Conservation (phyloP, 2,888 invertebrate species). For the Spatulosminthurus flaviceps region DNA sequence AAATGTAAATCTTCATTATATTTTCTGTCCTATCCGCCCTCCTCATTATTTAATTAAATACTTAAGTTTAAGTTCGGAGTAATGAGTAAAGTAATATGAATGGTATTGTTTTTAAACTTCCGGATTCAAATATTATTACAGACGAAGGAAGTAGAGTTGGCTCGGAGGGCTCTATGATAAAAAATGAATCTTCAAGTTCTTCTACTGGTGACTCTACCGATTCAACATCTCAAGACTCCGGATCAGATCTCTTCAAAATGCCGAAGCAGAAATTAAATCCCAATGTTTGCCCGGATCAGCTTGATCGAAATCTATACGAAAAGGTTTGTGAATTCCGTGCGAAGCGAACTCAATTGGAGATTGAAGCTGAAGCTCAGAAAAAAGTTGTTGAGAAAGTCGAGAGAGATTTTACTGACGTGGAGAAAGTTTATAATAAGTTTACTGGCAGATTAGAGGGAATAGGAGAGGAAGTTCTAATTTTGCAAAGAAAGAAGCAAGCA, state of each 20-base stretch:
- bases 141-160: background rate
- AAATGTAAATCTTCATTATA: too few relatives aligned
- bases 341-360: slow-evolving; percentile 54
- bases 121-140: slow-evolving; percentile 11
- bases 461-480: slow-evolving; percentile 56
- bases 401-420: slow-evolving; percentile 51
- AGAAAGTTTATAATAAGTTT: slow-evolving; percentile 53
- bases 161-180: background rate
- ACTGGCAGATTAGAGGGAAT: slow-evolving; percentile 56
- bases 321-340: slow-evolving; percentile 54
- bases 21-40: too few relatives aligned
- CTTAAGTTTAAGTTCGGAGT: too few relatives aligned
- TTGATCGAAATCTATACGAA: slow-evolving; percentile 56
- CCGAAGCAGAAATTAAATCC: slow-evolving; percentile 57
- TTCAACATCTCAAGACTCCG: slow-evolving; percentile 56
- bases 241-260: slow-evolving; percentile 57
- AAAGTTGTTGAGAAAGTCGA: slow-evolving; percentile 54
- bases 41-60: too few relatives aligned
- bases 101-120: too few relatives aligned
- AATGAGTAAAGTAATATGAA: too few relatives aligned
- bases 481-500: slow-evolving; percentile 77
- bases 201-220: slow-evolving; percentile 51
- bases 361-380: slow-evolving; percentile 55
- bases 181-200: slow-evolving; percentile 35
- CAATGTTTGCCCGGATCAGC: slow-evolving; percentile 59